These are phyloP conservation scores for Astyanax mexicanus DNA, from an alignment of 2,797 vertebrate species.

Conservation along the genomic window DNA sequence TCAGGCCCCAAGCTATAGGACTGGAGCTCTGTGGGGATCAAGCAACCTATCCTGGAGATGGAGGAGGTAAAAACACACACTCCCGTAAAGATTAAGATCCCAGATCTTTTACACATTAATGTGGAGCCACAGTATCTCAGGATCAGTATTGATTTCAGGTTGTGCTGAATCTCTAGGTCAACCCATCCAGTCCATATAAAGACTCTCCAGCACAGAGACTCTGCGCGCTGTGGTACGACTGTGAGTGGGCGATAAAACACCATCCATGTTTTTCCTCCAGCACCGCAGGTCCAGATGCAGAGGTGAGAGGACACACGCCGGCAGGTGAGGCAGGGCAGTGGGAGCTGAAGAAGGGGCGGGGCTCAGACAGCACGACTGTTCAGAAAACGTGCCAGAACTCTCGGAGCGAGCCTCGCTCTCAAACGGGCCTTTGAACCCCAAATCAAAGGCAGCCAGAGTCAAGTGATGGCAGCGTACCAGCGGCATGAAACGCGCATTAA, in stretches of 20 bases:
- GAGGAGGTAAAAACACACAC: background rate
- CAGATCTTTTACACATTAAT: background rate
- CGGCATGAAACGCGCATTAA: slow-evolving; percentile 66
- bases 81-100: too few relatives aligned
- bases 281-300: slow-evolving; percentile 26
- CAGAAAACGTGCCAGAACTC: slow-evolving; percentile 65
- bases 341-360: slow-evolving; percentile 19
- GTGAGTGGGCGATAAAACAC: slow-evolving; percentile 23
- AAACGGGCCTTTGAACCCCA: slow-evolving; percentile 75
- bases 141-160: background rate
- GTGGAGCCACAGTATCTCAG: background rate
- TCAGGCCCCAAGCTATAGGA: background rate
- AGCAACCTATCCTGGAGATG: background rate
- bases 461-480: slow-evolving; percentile 71
- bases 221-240: background rate
- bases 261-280: background rate
- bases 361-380: slow-evolving; percentile 16
- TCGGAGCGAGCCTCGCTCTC: slow-evolving; percentile 64
- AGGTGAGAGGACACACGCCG: slow-evolving; percentile 31
- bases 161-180: background rate
- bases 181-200: background rate
- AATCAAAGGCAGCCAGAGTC: slow-evolving; percentile 79
- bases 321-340: slow-evolving; percentile 12
- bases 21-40: background rate
- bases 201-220: background rate